A percentile compares a stretch with the other conserved stretches of the same genome.
Evolutionary conservation across 2,888 invertebrate species (phyloP).

Genomic region (Drosophila planitibia): DNA sequence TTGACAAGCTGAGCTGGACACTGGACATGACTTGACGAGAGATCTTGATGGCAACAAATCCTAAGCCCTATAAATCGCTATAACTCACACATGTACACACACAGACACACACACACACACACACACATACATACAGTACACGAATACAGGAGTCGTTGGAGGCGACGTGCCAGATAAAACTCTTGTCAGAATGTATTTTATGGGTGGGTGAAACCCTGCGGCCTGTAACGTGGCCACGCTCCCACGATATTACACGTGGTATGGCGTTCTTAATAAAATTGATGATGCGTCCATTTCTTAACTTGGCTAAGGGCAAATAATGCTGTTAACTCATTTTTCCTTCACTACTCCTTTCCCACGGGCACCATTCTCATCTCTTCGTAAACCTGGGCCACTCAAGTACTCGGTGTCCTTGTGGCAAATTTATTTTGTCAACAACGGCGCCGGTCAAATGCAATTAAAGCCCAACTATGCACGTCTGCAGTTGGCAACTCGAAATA

Average conservation of each 20-base stretch:
- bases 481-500: conserved; percentile 27
- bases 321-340: conserved; percentile 74
- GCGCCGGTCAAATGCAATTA: conserved; percentile 65
- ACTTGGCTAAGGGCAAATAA: conserved; percentile 61
- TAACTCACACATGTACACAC: conserved; percentile 37
- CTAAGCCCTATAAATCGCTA: conserved; percentile 73
- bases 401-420: conserved; percentile 43
- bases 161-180: conserved; percentile 76
- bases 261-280: conserved; percentile 57
- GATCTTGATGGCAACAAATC: conserved; percentile 67
- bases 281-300: conserved; percentile 62
- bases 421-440: conserved; percentile 64
- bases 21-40: conserved; percentile 24
- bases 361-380: conserved; percentile 53
- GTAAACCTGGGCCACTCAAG: conserved; percentile 41
- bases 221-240: conserved; percentile 23
- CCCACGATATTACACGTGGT: conserved; percentile 31
- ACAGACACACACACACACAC: conserved; percentile 29
- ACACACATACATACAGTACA: conserved; percentile 30
- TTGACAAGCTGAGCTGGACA: conserved; percentile 36
- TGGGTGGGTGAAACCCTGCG: conserved; percentile 42
- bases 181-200: conserved; percentile 78
- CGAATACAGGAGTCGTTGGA: conserved; percentile 28
- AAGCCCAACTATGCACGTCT: conserved; percentile 47
- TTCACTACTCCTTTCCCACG: conserved; percentile 46